Percentiles rank a stretch among this genome's conserved stretches.
Evolutionary conservation across 2,888 invertebrate species (phyloP).

Genomic region (Anthophora plumipes): DNA sequence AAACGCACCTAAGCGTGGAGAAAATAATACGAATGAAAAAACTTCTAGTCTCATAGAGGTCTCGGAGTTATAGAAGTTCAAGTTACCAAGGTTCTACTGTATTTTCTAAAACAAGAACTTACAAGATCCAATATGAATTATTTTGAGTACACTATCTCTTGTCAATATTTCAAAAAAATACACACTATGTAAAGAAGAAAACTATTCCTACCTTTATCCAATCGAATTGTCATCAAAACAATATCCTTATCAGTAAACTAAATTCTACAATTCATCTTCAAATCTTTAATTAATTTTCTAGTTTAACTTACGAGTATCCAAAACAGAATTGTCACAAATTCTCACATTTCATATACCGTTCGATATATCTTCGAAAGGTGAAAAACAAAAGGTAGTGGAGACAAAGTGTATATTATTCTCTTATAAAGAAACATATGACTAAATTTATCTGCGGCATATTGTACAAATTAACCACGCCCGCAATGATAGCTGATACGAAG

Average conservation of each 20-base stretch:
- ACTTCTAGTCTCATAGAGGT: too few relatives aligned
- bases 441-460: constrained; percentile 84
- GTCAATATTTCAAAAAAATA: neutral
- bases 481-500: constrained; percentile 78
- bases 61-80: too few relatives aligned
- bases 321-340: constrained; percentile 33
- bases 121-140: too few relatives aligned
- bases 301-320: neutral
- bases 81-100: too few relatives aligned
- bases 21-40: too few relatives aligned
- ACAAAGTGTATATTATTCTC: constrained; percentile 24
- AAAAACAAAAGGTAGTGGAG: neutral
- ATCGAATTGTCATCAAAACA: neutral
- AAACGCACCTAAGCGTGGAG: too few relatives aligned
- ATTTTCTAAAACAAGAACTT: too few relatives aligned
- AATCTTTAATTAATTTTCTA: constrained; percentile 28
- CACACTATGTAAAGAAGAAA: too few relatives aligned
- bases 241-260: neutral
- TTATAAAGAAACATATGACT: constrained; percentile 80
- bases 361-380: neutral
- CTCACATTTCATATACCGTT: constrained; percentile 29
- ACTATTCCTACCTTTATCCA: neutral
- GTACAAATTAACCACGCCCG: constrained; percentile 84
- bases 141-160: neutral
- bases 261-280: constrained; percentile 10